Evolutionary conservation across 2,888 invertebrate genomes (phyloP), one percentile per base, ranked within the genome.

Genomic region (Rhingia campestris): DNA sequence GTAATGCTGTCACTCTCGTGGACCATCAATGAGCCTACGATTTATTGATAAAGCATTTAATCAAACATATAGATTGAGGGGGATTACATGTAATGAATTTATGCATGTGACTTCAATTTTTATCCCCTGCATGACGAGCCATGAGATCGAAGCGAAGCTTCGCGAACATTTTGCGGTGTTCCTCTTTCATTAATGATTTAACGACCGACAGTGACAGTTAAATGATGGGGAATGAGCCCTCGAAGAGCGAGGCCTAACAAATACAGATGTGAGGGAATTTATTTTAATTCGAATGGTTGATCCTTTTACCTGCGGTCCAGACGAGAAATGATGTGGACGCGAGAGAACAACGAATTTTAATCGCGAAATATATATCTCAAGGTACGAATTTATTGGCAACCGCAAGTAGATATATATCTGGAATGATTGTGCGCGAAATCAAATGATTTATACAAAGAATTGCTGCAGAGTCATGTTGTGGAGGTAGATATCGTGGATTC

Each of bases 41-140:
- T 82, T 82, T 74, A 82, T 82, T 82, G 73, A 67, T 22, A 59
- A 39, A 64, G 58, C 58, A 35, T 82, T 82, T 82, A 82, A 82
- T 82, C 82, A 74, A 82, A 82, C 67, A 63, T 59, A 69, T 41
- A 22, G 59, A n/a, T 12, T 33, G 4, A 6, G 9, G 9, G 33
- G n/a, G 4, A 47, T 56, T 32, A 41, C 39, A 32, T 32, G 54
- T 67, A 67, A 67, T 73, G 67, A 72, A 76, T 77, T 77, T 54
- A 77, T 77, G 32, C 53, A 61, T 59, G 59, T 14, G 51, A 39
- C 53, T 76, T 70, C 30, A 74, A 64, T 81, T 81, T 70, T 64
- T 70, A 66, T 70, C 64, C 35, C 22, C 43, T 39, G 41, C 43
- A 53, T 47, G 51, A 2, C 64, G 53, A 45, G 32, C 1, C 43